These are phyloP conservation scores for Coenonympha arcania DNA, from an alignment of 2,888 invertebrate genomes.

Conservation along the genomic window DNA sequence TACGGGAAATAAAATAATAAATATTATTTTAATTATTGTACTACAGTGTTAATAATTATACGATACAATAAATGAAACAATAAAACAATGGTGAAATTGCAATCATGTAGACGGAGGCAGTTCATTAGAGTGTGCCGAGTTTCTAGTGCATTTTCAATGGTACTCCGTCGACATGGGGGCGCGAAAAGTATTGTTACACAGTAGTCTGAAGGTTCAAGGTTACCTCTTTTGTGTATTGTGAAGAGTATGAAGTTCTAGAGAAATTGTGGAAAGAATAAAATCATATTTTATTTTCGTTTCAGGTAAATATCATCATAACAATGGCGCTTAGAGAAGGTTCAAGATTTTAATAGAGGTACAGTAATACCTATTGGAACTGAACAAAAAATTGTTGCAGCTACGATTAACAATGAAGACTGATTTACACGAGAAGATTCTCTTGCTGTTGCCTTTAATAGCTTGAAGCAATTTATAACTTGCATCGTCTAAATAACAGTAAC, in stretches of 20 bases:
- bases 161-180: slow-evolving; percentile 15
- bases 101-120: slow-evolving; percentile 26
- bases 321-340: neutral
- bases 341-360: neutral
- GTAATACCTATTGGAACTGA: too few species aligned
- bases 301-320: neutral
- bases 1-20: neutral
- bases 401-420: too few species aligned
- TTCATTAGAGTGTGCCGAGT: slow-evolving; percentile 31
- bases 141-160: slow-evolving; percentile 22
- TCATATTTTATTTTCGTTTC: neutral
- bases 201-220: slow-evolving; percentile 16
- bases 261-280: neutral
- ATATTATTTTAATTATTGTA: neutral
- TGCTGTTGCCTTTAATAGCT: too few species aligned
- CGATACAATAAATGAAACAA: slow-evolving; percentile 8
- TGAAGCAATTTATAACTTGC: too few species aligned
- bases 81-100: slow-evolving; percentile 12
- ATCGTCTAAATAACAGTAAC: too few species aligned
- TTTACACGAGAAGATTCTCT: too few species aligned
- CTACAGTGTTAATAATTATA: neutral
- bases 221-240: slow-evolving; percentile 7
- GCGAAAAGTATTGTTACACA: slow-evolving; percentile 19
- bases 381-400: too few species aligned
- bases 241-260: slow-evolving; percentile 2